A percentile compares a stretch with the other conserved stretches of the same genome.
Evolutionary conservation across 2,113 vertebrate species (phyloP).

Genomic region (Naja naja): DNA sequence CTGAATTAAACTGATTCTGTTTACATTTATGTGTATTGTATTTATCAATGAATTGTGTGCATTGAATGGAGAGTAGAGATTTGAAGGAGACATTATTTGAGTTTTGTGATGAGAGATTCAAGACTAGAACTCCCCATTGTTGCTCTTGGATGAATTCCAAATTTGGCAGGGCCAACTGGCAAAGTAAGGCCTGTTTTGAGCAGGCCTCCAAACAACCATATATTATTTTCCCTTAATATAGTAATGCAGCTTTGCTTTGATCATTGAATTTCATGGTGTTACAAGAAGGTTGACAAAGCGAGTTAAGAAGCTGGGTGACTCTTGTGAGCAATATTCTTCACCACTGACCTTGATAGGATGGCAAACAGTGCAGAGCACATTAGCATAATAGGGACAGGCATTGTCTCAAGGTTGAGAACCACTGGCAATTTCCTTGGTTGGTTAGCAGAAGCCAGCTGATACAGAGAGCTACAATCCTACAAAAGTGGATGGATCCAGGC

Average conservation of each 20-base stretch:
- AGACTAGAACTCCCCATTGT: background rate
- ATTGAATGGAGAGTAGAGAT: background rate
- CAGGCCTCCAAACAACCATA: background rate
- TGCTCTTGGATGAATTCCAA: background rate
- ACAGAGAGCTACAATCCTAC: background rate
- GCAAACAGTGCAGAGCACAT: background rate
- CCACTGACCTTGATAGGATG: background rate
- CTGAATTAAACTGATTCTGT: background rate
- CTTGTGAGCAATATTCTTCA: background rate
- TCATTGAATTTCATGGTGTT: background rate
- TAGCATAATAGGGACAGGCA: background rate
- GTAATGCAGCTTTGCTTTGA: background rate
- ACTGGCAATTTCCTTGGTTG: background rate
- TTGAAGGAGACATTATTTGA: background rate
- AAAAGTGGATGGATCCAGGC: background rate
- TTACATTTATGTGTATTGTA: background rate
- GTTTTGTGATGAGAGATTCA: background rate
- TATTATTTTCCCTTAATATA: background rate
- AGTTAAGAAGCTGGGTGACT: background rate
- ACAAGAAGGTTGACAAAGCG: background rate
- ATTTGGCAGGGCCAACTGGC: background rate
- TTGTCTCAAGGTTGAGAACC: background rate
- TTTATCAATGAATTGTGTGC: background rate
- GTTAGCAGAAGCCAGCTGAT: background rate
- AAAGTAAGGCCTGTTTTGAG: background rate